Percentiles rank a stretch among this genome's conserved stretches.
phyloP scores from a whole-genome alignment of 2,888 invertebrate species.

The Eucriotettix oculatus region DNA sequence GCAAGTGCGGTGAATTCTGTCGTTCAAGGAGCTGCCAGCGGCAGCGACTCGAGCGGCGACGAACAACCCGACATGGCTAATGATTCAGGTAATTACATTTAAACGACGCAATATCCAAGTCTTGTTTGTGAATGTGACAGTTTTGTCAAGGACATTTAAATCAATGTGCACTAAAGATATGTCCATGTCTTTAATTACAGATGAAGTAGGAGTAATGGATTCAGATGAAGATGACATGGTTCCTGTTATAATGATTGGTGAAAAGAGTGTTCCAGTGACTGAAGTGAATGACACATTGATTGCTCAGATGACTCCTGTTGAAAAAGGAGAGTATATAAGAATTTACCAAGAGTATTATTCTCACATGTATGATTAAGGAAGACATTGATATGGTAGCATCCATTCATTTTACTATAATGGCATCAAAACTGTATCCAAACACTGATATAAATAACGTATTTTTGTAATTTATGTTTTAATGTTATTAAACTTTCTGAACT shows the following conservation, averaged over 20 bases:
- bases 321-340: conserved; percentile 88
- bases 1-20: conserved; percentile 43
- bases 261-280: conserved; percentile 60
- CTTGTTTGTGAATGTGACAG: too few relatives aligned
- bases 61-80: conserved; percentile 44
- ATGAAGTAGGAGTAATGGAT: conserved; percentile 48
- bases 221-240: conserved; percentile 63
- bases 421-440: too few relatives aligned
- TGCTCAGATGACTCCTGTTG: conserved; percentile 75
- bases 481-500: too few relatives aligned
- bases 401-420: too few relatives aligned
- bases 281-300: conserved; percentile 77
- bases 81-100: too few relatives aligned
- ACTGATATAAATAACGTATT: too few relatives aligned
- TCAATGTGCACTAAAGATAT: too few relatives aligned
- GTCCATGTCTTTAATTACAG: conserved; percentile 24
- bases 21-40: conserved; percentile 19
- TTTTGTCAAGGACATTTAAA: too few relatives aligned
- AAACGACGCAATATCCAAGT: too few relatives aligned
- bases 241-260: conserved; percentile 67
- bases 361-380: conserved; percentile 59
- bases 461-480: too few relatives aligned
- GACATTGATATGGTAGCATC: too few relatives aligned
- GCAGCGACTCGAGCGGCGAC: conserved; percentile 62
- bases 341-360: conserved; percentile 87